Conservation (phyloP, 1,140 invertebrate genomes). For the Epicauta chinensis region DNA sequence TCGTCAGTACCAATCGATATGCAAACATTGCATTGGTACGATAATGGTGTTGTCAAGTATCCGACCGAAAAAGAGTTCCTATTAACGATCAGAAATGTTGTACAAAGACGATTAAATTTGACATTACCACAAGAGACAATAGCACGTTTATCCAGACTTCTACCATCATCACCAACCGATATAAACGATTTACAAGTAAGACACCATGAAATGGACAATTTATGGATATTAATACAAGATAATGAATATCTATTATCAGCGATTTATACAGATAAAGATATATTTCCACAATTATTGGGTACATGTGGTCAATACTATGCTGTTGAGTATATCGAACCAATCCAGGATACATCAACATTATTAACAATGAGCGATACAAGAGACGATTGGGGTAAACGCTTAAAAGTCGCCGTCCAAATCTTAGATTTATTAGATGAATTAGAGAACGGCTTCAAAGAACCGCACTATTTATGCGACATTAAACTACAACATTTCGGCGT, state of each 20-base stretch:
- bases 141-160: conserved; percentile 43
- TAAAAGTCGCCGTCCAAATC: conserved; percentile 53
- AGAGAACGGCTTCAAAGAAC: conserved; percentile 50
- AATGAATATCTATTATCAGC: conserved; percentile 59
- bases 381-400: conserved; percentile 46
- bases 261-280: conserved; percentile 50
- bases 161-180: conserved; percentile 35
- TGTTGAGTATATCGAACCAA: conserved; percentile 52
- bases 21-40: conserved; percentile 44
- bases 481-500: conserved; percentile 62
- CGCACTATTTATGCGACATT: conserved; percentile 59
- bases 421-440: conserved; percentile 55
- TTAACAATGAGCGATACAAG: conserved; percentile 40
- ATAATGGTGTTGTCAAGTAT: conserved; percentile 45
- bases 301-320: conserved; percentile 57
- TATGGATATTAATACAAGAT: conserved; percentile 58
- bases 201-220: conserved; percentile 53
- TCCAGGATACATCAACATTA: conserved; percentile 38
- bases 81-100: conserved; percentile 46
- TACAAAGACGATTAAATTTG: conserved; percentile 49
- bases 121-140: conserved; percentile 45
- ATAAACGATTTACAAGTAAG: conserved; percentile 41
- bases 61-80: conserved; percentile 50
- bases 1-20: conserved; percentile 39
- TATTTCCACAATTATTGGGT: conserved; percentile 60